Evolutionary conservation across 2,888 invertebrate genomes (phyloP).

Genomic region (Graphium colonna): DNA sequence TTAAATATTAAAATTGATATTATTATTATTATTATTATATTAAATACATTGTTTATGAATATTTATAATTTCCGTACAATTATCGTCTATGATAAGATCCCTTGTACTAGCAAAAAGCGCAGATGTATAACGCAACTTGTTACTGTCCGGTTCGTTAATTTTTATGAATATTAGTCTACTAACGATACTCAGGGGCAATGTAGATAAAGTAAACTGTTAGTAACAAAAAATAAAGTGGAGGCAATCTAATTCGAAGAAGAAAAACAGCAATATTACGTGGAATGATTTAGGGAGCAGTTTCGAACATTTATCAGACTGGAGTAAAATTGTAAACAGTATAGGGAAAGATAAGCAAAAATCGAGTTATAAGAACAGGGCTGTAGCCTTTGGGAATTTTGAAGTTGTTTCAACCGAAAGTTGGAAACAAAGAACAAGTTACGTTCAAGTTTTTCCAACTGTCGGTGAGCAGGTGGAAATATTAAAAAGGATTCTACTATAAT

Average conservation of each 20-base stretch:
- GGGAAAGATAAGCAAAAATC: constrained; percentile 13
- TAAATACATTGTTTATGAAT: neutral
- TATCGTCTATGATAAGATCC: too few relatives aligned
- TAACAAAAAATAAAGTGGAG: neutral
- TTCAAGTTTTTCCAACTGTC: constrained; percentile 5
- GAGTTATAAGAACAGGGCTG: constrained; percentile 4
- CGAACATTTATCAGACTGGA: neutral
- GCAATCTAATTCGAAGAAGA: constrained; percentile 3
- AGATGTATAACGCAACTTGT: neutral
- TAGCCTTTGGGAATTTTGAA: constrained; percentile 16
- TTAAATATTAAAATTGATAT: too few relatives aligned
- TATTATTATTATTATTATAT: too few relatives aligned
- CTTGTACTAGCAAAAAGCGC: neutral
- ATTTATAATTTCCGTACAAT: too few relatives aligned
- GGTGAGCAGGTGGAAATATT: constrained; percentile 2
- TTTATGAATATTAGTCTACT: constrained; percentile 13
- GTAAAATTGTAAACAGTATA: constrained; percentile 3
- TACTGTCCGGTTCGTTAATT: constrained; percentile 10
- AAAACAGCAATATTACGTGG: neutral
- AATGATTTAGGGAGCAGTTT: neutral
- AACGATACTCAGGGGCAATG: neutral
- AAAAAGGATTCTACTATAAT: too few relatives aligned
- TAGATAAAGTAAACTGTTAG: neutral
- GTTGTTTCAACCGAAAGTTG: constrained; percentile 16
- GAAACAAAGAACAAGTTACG: constrained; percentile 11